These are phyloP conservation scores for Lagocephalus sceleratus DNA, from an alignment of 2,797 vertebrate genomes.

Conservation along the genomic window DNA sequence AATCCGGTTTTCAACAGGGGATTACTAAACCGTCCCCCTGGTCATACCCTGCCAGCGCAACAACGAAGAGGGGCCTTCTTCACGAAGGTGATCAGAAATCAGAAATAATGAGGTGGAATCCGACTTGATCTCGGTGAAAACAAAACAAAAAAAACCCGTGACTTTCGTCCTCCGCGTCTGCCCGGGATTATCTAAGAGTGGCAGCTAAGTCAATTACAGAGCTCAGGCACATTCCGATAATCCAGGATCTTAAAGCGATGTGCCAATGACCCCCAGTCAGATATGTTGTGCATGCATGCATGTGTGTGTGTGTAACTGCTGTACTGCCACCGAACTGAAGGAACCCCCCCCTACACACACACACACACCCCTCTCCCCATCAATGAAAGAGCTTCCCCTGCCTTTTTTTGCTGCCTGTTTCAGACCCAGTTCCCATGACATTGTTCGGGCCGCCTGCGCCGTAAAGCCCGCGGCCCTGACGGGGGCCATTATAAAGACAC, in stretches of 20 bases:
- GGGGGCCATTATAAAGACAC: slow-evolving; percentile 42
- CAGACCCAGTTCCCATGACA: slow-evolving; percentile 69
- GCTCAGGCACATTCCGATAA: slow-evolving; percentile 53
- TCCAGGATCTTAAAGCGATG: slow-evolving; percentile 41
- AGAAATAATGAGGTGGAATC: slow-evolving; percentile 16
- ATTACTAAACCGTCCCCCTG: slow-evolving; percentile 22
- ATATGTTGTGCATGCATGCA: slow-evolving; percentile 19
- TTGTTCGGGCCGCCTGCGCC: slow-evolving; percentile 42
- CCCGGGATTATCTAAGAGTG: slow-evolving; percentile 57
- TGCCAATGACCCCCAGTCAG: slow-evolving; percentile 45
- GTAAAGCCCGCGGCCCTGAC: slow-evolving; percentile 56
- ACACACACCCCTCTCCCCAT: too few species aligned
- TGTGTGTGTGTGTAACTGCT: slow-evolving; percentile 11
- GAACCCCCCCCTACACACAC: too few species aligned
- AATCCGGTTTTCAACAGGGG: slow-evolving; percentile 12
- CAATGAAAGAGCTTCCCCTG: slow-evolving; percentile 26
- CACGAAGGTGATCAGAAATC: slow-evolving; percentile 3
- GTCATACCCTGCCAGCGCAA: slow-evolving; percentile 1
- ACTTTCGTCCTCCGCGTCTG: slow-evolving; percentile 51
- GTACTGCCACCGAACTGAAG: slow-evolving; percentile 26
- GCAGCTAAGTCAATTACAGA: slow-evolving; percentile 59
- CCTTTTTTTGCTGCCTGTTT: slow-evolving; percentile 20
- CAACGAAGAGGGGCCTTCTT: neutral
- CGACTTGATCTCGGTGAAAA: slow-evolving; percentile 6
- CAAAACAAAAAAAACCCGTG: slow-evolving; percentile 28